Base-by-base conservation (phyloP, 1,140 invertebrate genomes). In the Periplaneta americana region DNA sequence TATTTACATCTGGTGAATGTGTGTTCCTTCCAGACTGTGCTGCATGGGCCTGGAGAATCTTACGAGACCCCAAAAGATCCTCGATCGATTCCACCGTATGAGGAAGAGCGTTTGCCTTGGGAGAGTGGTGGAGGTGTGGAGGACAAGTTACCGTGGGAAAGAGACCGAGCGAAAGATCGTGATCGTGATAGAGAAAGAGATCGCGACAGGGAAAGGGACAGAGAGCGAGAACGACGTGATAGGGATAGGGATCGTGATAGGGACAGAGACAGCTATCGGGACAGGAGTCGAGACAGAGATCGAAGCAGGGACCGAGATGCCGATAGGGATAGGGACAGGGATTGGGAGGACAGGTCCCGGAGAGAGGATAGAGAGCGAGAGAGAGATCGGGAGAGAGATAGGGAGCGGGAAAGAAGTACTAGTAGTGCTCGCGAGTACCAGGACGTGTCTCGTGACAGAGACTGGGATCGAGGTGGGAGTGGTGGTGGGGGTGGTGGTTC, bases 21-120 rank as follows among this genome's bases (percentile, higher is more conserved):
- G 33, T 78, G n/a, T 66, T n/a, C 22, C 48, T 66, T 78, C 33
- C 34, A 78, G 76, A 18, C 76, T 34, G 76, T 78, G n/a, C 28
- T 78, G n/a, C 76, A 78, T 78, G 34, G 36, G 11, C 33, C 76
- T 34, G 76, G 34, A 36, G 76, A 78, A 28, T 36, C 76, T 10
- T 87, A 85, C 83, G 90, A 91, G 78, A 85, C 87, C 74, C 91
- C 91, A 2, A 92, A 92, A 87, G 91, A 92, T 86, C 91, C 91
- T 6, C 87, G 90, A 79, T 88, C 89, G n/a, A 39, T 78, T 17
- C 34, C 76, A n/a, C 66, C 77, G 22, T 82, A 82, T 34, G 81
- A 82, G 48, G 66, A 48, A 32, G 81, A 82, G 18, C 77, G 39
- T 34, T 78, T 82, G 15, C 81, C 81, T 33, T 82, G 81, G 81